A percentile compares a stretch with the other conserved stretches of the same genome.
These are phyloP conservation scores for Micrastur ruficollis DNA, from an alignment of 2,797 vertebrate genomes.

Conservation along the genomic window DNA sequence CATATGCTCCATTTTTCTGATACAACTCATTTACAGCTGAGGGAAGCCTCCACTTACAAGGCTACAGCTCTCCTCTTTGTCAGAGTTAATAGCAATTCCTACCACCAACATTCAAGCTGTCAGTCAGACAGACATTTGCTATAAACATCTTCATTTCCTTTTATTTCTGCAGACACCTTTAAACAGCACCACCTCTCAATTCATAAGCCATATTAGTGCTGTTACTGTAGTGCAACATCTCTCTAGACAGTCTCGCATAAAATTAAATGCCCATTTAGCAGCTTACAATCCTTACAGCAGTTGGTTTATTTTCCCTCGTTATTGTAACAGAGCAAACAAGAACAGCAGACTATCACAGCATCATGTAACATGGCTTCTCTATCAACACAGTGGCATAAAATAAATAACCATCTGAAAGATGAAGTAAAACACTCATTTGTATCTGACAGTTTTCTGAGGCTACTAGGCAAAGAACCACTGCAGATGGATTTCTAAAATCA, in stretches of 20 bases:
- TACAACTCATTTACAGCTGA: background rate
- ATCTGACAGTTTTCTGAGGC: background rate
- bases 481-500: background rate
- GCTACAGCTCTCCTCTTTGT: background rate
- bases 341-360: background rate
- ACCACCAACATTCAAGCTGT: background rate
- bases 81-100: constrained; percentile 22
- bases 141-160: constrained; percentile 57
- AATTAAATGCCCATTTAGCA: constrained; percentile 37
- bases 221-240: background rate
- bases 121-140: constrained; percentile 27
- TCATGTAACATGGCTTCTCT: background rate
- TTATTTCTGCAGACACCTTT: constrained; percentile 49
- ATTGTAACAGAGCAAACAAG: background rate
- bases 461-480: background rate
- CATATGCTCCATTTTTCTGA: background rate
- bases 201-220: constrained; percentile 30
- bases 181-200: constrained; percentile 41
- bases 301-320: constrained; percentile 6
- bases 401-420: background rate
- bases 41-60: background rate
- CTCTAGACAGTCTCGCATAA: background rate
- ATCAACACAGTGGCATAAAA: background rate
- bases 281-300: constrained; percentile 22
- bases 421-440: background rate